Evolutionary conservation across 2,888 invertebrate genomes (phyloP).

Genomic region (Mystacides longicornis): DNA sequence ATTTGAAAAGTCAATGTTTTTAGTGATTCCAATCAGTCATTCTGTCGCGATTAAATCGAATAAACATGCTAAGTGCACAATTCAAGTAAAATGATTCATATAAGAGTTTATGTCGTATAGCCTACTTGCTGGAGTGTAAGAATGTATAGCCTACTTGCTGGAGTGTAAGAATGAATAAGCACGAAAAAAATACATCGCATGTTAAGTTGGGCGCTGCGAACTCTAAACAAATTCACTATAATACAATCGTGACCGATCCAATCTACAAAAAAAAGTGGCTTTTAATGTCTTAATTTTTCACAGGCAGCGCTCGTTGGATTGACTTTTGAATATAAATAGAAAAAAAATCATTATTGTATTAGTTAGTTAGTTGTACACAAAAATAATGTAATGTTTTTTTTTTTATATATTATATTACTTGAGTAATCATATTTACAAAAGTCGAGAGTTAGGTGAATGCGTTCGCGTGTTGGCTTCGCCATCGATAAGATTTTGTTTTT

Average conservation of each 20-base stretch:
- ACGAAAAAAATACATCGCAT: neutral
- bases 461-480: neutral
- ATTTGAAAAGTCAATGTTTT: neutral
- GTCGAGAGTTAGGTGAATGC: neutral
- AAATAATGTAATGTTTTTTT: neutral
- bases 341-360: neutral
- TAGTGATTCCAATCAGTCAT: neutral
- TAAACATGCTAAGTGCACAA: neutral
- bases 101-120: too few relatives aligned
- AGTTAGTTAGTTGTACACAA: neutral
- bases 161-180: too few relatives aligned
- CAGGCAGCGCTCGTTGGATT: neutral
- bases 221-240: neutral
- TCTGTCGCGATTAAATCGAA: neutral
- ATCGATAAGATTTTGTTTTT: neutral
- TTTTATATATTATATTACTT: too few relatives aligned
- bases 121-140: too few relatives aligned
- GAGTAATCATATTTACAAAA: constrained; percentile 1
- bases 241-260: neutral
- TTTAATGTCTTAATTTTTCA: constrained; percentile 2
- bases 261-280: neutral
- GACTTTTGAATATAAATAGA: neutral
- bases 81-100: neutral
- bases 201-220: neutral
- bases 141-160: too few relatives aligned